Evolutionary conservation across 2,113 vertebrate genomes (phyloP), one percentile per base, ranked within the genome.

Genomic region (Paralichthys olivaceus): DNA sequence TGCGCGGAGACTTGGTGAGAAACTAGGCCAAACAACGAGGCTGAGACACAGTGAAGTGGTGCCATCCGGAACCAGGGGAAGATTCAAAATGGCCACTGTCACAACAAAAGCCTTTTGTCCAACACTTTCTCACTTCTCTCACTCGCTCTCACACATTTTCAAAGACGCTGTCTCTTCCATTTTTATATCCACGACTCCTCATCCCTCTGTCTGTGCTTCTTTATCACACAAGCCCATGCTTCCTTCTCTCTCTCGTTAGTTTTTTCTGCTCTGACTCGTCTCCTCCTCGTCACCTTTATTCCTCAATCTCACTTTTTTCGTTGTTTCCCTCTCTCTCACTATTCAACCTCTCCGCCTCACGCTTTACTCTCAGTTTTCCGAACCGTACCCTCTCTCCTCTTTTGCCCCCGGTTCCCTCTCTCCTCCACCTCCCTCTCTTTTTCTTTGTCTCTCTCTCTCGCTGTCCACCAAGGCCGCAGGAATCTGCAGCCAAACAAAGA

Each of bases 401-500:
- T 77, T 79, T 79, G 61, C 56, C 72, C 69, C 49, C 70, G 34
- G 53, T 28, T 53, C 40, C 22, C 57, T 26, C 65, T 51, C 34
- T 82, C 25, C 53, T 40, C 69, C 67, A 54, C 74, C 79, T 83
- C 83, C 67, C 73, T 83, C 65, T 76, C 47, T 70, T 59, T 72
- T 26, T 60, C 67, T 84, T 82, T 85, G 72, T 87, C 73, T 70
- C 75, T 80, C 57, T 3, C 61, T 72, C 88, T 26, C 78, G 86
- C 69, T 45, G 84, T 77, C 73, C 83, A 47, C 69, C 76, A 82
- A 80, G 92, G 87, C 93, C 87, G 70, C 84, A 75, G 83, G 83
- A 87, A 88, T 85, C 82, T 71, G 73, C 72, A 43, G 58, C 47
- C 49, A 63, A 88, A 94, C 92, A 92, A 93, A 90, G 90, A 58